A percentile compares a stretch with the other conserved stretches of the same genome.
Evolutionary conservation across 2,888 invertebrate genomes (phyloP).

Genomic region (Xiphydria camelus): DNA sequence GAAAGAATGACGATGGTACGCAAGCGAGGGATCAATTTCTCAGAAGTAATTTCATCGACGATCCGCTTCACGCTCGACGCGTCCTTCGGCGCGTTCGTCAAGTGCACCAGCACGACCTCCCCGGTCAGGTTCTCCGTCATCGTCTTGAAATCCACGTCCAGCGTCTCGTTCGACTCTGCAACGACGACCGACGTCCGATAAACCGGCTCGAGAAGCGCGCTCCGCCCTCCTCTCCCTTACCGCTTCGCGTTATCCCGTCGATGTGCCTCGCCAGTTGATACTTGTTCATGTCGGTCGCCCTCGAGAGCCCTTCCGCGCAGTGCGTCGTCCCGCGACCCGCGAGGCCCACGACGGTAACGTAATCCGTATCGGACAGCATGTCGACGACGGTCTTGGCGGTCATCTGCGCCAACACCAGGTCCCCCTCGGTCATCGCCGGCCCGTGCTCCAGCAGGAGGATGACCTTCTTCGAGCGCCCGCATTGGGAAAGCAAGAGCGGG

Average conservation of each 20-base stretch:
- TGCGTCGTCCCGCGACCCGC: conserved; percentile 36
- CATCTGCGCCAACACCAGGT: conserved; percentile 47
- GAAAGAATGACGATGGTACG: conserved; percentile 49
- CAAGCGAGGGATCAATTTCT: conserved; percentile 34
- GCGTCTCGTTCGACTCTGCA: conserved; percentile 40
- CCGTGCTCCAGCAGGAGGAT: conserved; percentile 49
- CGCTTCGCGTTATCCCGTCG: conserved; percentile 41
- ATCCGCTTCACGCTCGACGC: conserved; percentile 37
- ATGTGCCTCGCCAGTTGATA: conserved; percentile 46
- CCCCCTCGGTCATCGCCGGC: conserved; percentile 50
- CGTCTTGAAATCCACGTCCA: conserved; percentile 37
- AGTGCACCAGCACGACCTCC: conserved; percentile 46
- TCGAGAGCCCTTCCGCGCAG: conserved; percentile 43
- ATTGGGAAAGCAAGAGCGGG: conserved; percentile 48
- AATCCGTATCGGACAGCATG: conserved; percentile 50
- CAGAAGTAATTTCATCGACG: conserved; percentile 33
- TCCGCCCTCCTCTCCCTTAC: no score
- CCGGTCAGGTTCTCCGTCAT: conserved; percentile 37
- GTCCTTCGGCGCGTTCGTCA: conserved; percentile 44
- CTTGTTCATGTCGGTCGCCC: conserved; percentile 52
- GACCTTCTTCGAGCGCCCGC: conserved; percentile 47
- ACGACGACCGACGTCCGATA: no score
- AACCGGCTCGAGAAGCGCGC: no score
- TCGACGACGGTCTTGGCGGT: conserved; percentile 52
- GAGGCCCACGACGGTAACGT: conserved; percentile 48